Conservation (phyloP, 2,888 invertebrate genomes). For the Dynastes hyllus region DNA sequence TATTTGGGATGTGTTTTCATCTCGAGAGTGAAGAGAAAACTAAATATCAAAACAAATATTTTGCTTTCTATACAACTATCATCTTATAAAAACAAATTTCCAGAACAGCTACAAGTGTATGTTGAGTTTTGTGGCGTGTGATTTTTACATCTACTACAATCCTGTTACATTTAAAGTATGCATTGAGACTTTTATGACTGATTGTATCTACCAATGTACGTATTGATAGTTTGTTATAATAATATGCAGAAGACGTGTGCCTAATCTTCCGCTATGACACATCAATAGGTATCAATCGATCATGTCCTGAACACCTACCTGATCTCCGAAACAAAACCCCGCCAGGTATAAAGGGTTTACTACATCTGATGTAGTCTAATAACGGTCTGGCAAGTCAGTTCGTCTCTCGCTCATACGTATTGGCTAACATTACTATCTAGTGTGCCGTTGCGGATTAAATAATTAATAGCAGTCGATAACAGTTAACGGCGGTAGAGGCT, state of each 20-base stretch:
- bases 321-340: slow-evolving; percentile 35
- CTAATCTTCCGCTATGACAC: slow-evolving; percentile 33
- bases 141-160: too few relatives aligned
- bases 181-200: too few relatives aligned
- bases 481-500: slow-evolving; percentile 55
- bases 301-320: slow-evolving; percentile 29
- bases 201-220: too few relatives aligned
- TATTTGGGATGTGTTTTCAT: too few relatives aligned
- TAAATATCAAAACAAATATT: too few relatives aligned
- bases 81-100: too few relatives aligned
- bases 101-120: too few relatives aligned
- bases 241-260: slow-evolving; percentile 13
- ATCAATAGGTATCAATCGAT: slow-evolving; percentile 30
- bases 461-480: slow-evolving; percentile 59
- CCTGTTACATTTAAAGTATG: too few relatives aligned
- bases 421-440: slow-evolving; percentile 40
- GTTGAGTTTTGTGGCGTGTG: too few relatives aligned
- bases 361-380: slow-evolving; percentile 39
- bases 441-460: slow-evolving; percentile 55
- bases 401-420: slow-evolving; percentile 47
- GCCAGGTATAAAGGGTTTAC: slow-evolving; percentile 38
- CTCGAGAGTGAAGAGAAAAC: too few relatives aligned
- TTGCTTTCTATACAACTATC: too few relatives aligned
- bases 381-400: slow-evolving; percentile 48
- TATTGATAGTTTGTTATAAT: not conserved